These are phyloP conservation scores for Lithodes maja DNA, from an alignment of 2,888 invertebrate species.

Conservation along the genomic window DNA sequence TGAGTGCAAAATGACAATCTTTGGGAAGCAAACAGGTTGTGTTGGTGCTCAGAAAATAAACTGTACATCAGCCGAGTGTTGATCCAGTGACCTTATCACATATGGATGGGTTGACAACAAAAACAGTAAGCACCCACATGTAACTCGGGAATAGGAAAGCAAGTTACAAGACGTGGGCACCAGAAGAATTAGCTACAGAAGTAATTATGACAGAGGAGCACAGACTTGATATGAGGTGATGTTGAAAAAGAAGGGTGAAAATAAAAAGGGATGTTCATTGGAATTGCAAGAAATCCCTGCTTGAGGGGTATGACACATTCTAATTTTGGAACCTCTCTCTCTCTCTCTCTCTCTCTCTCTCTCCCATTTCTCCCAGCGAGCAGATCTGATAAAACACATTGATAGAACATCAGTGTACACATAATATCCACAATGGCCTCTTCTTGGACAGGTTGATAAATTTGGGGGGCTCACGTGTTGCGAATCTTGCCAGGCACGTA, in stretches of 20 bases:
- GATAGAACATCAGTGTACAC: conserved; percentile 44
- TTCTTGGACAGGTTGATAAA: conserved; percentile 16
- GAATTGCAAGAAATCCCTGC: conserved; percentile 21
- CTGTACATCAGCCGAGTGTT: background rate
- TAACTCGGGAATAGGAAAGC: background rate
- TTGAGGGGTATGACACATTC: conserved; percentile 1
- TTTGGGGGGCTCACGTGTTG: conserved; percentile 78
- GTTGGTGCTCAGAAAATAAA: conserved; percentile 25
- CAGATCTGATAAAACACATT: conserved; percentile 40
- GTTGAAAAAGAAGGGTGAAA: conserved; percentile 7
- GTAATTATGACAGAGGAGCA: background rate
- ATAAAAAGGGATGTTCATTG: background rate
- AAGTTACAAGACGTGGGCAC: background rate
- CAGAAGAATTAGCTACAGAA: background rate
- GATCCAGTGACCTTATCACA: conserved; percentile 22
- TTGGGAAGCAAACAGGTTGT: conserved; percentile 3
- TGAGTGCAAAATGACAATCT: conserved; percentile 14
- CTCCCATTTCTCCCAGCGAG: conserved; percentile 26
- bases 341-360: background rate
- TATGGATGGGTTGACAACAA: conserved; percentile 21
- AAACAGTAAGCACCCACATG: background rate
- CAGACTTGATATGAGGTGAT: conserved; percentile 23
- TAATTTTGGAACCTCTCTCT: conserved; percentile 2
- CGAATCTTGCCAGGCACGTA: conserved; percentile 99
- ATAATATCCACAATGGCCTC: conserved; percentile 43